Percentiles rank a stretch among this genome's conserved stretches.
Evolutionary conservation across 2,797 vertebrate genomes (phyloP).

Genomic region (Eleutherodactylus coqui): DNA sequence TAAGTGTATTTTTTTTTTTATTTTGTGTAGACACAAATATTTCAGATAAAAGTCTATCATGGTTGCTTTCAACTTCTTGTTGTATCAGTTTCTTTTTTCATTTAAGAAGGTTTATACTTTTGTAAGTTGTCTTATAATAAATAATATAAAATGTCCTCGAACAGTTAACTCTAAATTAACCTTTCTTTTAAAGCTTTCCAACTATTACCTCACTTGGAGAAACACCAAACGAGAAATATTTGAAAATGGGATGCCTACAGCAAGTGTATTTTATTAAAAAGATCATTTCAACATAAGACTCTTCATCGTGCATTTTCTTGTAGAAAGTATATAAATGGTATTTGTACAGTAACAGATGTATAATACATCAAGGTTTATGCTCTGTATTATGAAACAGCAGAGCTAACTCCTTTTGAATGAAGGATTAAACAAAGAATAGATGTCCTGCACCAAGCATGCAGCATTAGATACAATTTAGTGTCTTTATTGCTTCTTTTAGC

Average conservation of each 20-base stretch:
- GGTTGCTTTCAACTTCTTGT: neutral
- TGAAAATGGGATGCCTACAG: conserved; percentile 2
- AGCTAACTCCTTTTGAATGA: neutral
- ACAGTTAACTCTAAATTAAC: conserved; percentile 12
- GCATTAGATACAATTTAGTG: neutral
- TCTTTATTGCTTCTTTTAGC: neutral
- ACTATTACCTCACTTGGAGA: conserved; percentile 45
- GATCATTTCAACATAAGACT: neutral
- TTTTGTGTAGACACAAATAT: neutral
- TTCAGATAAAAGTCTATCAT: neutral
- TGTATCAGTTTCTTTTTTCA: neutral
- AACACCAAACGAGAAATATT: conserved; percentile 17
- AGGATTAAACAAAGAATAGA: neutral
- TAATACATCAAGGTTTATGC: neutral
- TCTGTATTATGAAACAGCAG: neutral
- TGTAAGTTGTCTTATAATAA: neutral
- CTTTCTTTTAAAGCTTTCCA: conserved; percentile 22
- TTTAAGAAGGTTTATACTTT: neutral
- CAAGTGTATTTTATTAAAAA: conserved; percentile 17
- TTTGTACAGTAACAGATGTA: conserved; percentile 15
- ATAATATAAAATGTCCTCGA: neutral
- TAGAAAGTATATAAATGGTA: conserved; percentile 11
- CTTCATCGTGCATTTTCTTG: conserved; percentile 12
- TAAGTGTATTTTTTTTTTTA: neutral
- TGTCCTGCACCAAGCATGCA: neutral